phyloP scores from a whole-genome alignment of 2,113 vertebrate genomes.

The Stigmatopora argus region DNA sequence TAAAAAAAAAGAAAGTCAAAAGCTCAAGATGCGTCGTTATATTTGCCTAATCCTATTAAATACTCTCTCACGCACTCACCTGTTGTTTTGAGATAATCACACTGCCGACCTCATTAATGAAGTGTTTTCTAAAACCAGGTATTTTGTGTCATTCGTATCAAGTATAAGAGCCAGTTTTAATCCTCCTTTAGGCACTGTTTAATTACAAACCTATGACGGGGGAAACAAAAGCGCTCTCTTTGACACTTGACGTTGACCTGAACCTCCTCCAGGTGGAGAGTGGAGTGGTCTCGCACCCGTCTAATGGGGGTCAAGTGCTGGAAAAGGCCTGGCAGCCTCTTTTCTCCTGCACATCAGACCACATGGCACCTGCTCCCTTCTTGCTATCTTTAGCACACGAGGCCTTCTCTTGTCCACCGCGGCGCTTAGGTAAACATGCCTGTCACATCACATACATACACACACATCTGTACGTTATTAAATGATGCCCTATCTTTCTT shows the following conservation, averaged over 20 bases:
- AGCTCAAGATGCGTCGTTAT: too few relatives aligned
- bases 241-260: neutral
- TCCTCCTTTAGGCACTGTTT: neutral
- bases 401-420: slow-evolving; percentile 5
- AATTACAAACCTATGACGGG: neutral
- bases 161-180: neutral
- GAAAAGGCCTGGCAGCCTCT: slow-evolving; percentile 13
- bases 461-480: neutral
- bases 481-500: too few relatives aligned
- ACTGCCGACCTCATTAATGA: neutral
- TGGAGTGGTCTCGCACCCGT: neutral
- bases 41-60: too few relatives aligned
- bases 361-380: slow-evolving; percentile 4
- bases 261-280: slow-evolving; percentile 4
- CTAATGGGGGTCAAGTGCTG: slow-evolving; percentile 22
- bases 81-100: neutral
- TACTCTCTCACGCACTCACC: neutral
- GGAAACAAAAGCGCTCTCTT: neutral
- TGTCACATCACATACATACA: slow-evolving; percentile 16
- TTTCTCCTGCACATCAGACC: slow-evolving; percentile 19
- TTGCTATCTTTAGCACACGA: neutral
- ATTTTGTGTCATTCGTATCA: neutral
- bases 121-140: too few relatives aligned
- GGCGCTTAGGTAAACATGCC: slow-evolving; percentile 19
- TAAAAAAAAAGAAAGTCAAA: too few relatives aligned